A percentile compares a stretch with the other conserved stretches of the same genome.
Evolutionary conservation across 2,113 vertebrate species (phyloP).

Genomic region (Theristicus caerulescens): DNA sequence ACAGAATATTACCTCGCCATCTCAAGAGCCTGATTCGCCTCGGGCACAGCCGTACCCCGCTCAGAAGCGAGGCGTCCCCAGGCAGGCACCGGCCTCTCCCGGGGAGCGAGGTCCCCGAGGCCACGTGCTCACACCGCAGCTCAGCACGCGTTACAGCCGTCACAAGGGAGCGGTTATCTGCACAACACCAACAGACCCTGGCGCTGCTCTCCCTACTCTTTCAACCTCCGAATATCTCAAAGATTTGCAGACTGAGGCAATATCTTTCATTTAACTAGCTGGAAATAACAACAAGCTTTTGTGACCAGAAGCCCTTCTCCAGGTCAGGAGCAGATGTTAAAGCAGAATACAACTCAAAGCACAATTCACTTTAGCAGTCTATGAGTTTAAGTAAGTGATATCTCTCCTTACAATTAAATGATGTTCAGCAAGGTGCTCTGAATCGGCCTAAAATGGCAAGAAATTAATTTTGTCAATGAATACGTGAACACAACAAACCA

Average conservation of each 20-base stretch:
- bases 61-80: neutral
- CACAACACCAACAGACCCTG: neutral
- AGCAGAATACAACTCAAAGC: neutral
- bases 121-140: fast-evolving
- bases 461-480: neutral
- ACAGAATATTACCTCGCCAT: neutral
- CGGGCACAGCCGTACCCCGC: fast-evolving
- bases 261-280: neutral
- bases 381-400: neutral
- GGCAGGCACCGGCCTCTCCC: neutral
- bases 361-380: neutral
- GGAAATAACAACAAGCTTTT: neutral
- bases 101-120: fast-evolving
- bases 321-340: neutral
- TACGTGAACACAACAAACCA: neutral
- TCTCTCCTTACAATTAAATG: neutral
- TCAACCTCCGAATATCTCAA: neutral
- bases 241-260: neutral
- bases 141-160: fast-evolving
- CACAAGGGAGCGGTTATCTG: fast-evolving
- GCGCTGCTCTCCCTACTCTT: neutral
- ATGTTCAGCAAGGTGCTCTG: neutral
- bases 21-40: neutral
- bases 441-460: neutral
- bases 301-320: neutral